phyloP scores from a whole-genome alignment of 2,113 vertebrate species.

The Siphamia tubifer region DNA sequence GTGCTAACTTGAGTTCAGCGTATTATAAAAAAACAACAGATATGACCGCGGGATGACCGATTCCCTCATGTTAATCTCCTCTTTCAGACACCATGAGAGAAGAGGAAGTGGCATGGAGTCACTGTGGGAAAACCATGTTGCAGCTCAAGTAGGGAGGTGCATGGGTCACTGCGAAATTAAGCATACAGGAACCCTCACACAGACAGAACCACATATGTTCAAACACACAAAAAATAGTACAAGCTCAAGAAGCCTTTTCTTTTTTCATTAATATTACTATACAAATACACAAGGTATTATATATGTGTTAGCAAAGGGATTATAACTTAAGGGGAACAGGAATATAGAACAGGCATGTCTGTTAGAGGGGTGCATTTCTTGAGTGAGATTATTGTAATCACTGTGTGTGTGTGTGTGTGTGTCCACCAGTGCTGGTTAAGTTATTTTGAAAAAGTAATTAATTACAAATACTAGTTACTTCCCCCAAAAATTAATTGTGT shows the following conservation, averaged over 20 bases:
- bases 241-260: no score
- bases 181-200: not conserved
- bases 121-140: conserved; percentile 15
- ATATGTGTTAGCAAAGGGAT: not conserved
- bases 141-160: not conserved
- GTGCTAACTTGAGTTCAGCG: not conserved
- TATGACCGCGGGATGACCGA: conserved; percentile 13
- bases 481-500: no score
- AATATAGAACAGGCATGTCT: no score
- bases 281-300: not conserved
- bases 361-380: no score
- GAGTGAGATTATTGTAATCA: no score
- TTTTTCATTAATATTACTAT: not conserved
- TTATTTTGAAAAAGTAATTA: no score
- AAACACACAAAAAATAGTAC: no score
- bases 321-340: no score
- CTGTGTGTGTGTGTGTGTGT: no score
- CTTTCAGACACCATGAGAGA: not conserved
- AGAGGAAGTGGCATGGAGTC: conserved; percentile 7
- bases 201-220: conserved; percentile 3
- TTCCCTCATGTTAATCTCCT: conserved; percentile 7
- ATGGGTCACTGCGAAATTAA: conserved; percentile 18
- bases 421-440: no score
- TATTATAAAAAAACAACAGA: conserved; percentile 1
- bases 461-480: no score